Evolutionary conservation across 2,797 vertebrate species (phyloP).

Genomic region (Acipenser oxyrinchus): DNA sequence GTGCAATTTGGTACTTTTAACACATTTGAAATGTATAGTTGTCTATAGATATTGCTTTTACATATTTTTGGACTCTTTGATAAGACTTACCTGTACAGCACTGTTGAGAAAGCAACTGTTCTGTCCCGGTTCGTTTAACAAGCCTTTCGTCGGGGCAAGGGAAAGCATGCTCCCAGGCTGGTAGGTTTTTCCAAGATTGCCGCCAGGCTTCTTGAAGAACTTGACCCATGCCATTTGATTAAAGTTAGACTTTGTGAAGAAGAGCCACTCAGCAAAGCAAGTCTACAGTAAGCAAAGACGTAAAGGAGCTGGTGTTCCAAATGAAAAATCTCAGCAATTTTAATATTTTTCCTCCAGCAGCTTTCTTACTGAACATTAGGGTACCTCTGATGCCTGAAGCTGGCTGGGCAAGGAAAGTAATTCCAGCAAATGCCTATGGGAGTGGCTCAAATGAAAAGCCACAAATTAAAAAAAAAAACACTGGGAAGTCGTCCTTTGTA

Average conservation of each 20-base stretch:
- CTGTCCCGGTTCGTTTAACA: constrained; percentile 92
- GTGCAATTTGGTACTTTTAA: too few relatives aligned
- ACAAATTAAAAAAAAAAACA: background rate
- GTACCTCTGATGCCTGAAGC: constrained; percentile 25
- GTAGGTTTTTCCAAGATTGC: constrained; percentile 87
- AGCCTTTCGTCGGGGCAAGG: constrained; percentile 90
- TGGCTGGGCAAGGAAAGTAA: constrained; percentile 19
- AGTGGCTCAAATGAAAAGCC: constrained; percentile 14
- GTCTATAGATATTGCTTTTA: too few relatives aligned
- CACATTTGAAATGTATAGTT: too few relatives aligned
- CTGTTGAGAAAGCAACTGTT: constrained; percentile 99
- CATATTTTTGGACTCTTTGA: too few relatives aligned
- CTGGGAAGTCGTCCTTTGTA: constrained; percentile 3
- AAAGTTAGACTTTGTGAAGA: constrained; percentile 8
- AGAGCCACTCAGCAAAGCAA: background rate
- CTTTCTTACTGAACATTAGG: constrained; percentile 45
- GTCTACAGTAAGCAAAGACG: too few relatives aligned
- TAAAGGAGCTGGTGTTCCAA: constrained; percentile 1
- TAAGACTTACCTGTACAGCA: constrained; percentile 82
- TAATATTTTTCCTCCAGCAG: constrained; percentile 45
- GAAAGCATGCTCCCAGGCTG: constrained; percentile 92
- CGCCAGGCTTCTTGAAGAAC: constrained; percentile 81
- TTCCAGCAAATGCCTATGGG: constrained; percentile 19
- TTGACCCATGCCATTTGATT: constrained; percentile 92
- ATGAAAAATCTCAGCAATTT: constrained; percentile 21